These are phyloP conservation scores for Caerostris extrusa DNA, from an alignment of 1,140 invertebrate species.

Conservation along the genomic window DNA sequence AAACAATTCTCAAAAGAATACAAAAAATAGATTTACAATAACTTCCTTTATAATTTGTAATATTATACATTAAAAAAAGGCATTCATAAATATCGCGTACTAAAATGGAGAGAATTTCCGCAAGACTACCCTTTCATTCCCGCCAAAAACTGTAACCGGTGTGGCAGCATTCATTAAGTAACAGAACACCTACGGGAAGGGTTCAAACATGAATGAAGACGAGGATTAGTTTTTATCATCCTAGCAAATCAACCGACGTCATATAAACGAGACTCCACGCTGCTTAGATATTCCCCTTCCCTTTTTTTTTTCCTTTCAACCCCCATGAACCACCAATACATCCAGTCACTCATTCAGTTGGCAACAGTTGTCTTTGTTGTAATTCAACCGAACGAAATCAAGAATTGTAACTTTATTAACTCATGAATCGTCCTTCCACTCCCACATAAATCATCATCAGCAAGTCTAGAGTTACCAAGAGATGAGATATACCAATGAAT, in stretches of 20 bases:
- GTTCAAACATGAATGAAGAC: neutral
- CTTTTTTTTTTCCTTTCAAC: neutral
- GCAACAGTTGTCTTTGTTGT: constrained; percentile 29
- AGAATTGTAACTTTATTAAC: neutral
- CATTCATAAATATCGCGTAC: no score
- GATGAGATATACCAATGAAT: neutral
- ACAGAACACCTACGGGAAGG: constrained; percentile 7
- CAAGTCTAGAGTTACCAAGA: neutral
- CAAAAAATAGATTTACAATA: no score
- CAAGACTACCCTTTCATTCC: neutral
- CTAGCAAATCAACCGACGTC: neutral
- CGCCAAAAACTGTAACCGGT: constrained; percentile 18
- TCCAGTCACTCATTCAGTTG: neutral
- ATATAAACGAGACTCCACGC: constrained; percentile 20
- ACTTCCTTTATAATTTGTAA: no score
- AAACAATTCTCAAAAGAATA: no score
- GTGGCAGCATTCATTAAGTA: constrained; percentile 28
- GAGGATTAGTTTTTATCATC: constrained; percentile 14
- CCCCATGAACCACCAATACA: neutral
- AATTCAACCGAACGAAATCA: constrained; percentile 22
- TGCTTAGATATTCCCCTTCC: neutral
- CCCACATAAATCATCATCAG: neutral
- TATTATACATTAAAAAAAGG: no score
- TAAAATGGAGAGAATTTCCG: neutral
- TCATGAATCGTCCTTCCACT: neutral